phyloP scores from a whole-genome alignment of 1,140 invertebrate genomes.

The Mycetomoellerius zeteki region DNA sequence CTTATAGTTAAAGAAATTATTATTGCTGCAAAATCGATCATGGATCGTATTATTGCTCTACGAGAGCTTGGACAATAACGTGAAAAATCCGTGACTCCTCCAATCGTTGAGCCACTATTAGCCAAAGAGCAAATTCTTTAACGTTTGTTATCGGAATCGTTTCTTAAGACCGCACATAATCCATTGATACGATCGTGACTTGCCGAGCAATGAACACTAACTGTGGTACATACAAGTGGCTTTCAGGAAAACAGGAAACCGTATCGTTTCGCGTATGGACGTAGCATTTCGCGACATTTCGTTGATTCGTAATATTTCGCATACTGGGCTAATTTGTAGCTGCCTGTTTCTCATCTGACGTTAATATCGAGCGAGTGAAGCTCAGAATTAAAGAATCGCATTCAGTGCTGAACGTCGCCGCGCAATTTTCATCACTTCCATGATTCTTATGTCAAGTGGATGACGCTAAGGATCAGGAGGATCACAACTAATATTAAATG shows the following conservation, averaged over 20 bases:
- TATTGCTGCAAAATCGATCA: slow-evolving; percentile 59
- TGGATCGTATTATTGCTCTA: slow-evolving; percentile 69
- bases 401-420: neutral
- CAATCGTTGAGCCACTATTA: neutral
- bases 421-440: neutral
- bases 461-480: neutral
- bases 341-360: neutral
- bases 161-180: slow-evolving; percentile 32
- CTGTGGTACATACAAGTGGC: slow-evolving; percentile 59
- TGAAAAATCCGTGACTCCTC: slow-evolving; percentile 26
- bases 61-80: slow-evolving; percentile 18
- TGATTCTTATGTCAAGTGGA: neutral
- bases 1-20: slow-evolving; percentile 37
- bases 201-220: slow-evolving; percentile 72
- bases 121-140: slow-evolving; percentile 1
- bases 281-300: slow-evolving; percentile 39
- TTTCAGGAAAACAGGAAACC: slow-evolving; percentile 34
- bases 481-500: slow-evolving; percentile 7
- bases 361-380: neutral
- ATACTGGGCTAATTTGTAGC: neutral
- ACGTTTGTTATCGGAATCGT: slow-evolving; percentile 16
- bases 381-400: neutral
- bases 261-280: slow-evolving; percentile 41
- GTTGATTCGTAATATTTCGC: neutral
- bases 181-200: slow-evolving; percentile 33